Evolutionary conservation across 2,113 vertebrate genomes (phyloP).

Genomic region (Passer domesticus): DNA sequence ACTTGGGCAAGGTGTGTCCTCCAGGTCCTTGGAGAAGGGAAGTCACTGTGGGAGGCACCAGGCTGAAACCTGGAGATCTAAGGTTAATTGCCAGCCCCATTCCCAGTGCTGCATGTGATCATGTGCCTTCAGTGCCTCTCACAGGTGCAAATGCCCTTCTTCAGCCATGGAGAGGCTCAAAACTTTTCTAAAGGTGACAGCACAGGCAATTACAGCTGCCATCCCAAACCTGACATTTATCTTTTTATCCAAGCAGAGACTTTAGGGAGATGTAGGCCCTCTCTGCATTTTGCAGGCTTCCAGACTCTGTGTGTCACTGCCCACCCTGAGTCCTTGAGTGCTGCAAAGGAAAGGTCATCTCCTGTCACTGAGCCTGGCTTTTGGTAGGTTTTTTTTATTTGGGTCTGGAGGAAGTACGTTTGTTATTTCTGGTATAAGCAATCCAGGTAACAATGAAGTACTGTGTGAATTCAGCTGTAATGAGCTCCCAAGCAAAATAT

Average conservation of each 20-base stretch:
- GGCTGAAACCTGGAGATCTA: rapidly evolving
- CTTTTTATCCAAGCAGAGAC: not conserved
- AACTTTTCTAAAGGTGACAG: not conserved
- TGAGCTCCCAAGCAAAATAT: not conserved
- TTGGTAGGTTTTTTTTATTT: not conserved
- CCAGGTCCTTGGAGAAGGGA: rapidly evolving
- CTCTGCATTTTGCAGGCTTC: not conserved
- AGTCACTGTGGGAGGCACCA: not conserved
- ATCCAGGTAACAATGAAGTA: not conserved
- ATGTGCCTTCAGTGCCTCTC: not conserved
- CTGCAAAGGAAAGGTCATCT: not conserved
- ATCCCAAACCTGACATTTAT: rapidly evolving
- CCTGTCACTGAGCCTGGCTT: not conserved
- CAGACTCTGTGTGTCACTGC: rapidly evolving
- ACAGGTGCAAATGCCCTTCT: not conserved
- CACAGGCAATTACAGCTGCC: not conserved
- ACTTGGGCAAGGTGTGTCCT: rapidly evolving
- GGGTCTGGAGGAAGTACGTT: rapidly evolving
- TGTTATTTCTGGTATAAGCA: not conserved
- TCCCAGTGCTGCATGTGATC: not conserved
- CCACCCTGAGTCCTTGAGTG: rapidly evolving
- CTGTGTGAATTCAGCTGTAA: not conserved
- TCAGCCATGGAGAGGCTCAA: not conserved
- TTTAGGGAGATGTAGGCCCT: not conserved
- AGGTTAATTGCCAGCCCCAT: not conserved